Evolutionary conservation across 2,888 invertebrate species (phyloP).

Genomic region (Nymphalis polychloros): DNA sequence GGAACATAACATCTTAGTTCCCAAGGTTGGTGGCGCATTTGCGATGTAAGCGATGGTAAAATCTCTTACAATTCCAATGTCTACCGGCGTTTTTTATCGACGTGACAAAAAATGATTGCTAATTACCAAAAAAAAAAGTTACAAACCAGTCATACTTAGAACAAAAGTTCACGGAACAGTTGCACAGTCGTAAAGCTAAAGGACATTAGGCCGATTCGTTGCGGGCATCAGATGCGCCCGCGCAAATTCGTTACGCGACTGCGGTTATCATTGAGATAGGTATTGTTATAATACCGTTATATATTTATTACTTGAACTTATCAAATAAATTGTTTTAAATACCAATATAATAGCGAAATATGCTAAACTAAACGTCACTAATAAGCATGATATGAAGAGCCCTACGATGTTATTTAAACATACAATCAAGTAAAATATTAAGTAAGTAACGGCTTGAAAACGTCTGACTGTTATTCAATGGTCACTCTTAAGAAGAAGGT

Average conservation of each 20-base stretch:
- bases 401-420: no score
- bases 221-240: constrained; percentile 37
- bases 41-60: no score
- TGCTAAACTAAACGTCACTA: neutral
- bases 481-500: no score
- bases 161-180: constrained; percentile 40
- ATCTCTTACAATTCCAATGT: no score
- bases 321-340: neutral
- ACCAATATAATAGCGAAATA: neutral
- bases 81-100: no score
- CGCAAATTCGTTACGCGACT: constrained; percentile 42
- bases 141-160: constrained; percentile 7
- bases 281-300: constrained; percentile 7
- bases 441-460: no score
- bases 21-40: no score
- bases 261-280: constrained; percentile 16
- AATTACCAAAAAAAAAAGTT: no score
- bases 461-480: no score
- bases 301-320: neutral
- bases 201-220: constrained; percentile 47
- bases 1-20: no score
- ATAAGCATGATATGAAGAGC: neutral
- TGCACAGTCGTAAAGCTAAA: constrained; percentile 33
- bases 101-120: no score
- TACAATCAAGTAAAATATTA: no score